Percentiles rank a stretch among this genome's conserved stretches.
These are phyloP conservation scores for Teleogryllus oceanicus DNA, from an alignment of 2,888 invertebrate species.

Conservation along the genomic window DNA sequence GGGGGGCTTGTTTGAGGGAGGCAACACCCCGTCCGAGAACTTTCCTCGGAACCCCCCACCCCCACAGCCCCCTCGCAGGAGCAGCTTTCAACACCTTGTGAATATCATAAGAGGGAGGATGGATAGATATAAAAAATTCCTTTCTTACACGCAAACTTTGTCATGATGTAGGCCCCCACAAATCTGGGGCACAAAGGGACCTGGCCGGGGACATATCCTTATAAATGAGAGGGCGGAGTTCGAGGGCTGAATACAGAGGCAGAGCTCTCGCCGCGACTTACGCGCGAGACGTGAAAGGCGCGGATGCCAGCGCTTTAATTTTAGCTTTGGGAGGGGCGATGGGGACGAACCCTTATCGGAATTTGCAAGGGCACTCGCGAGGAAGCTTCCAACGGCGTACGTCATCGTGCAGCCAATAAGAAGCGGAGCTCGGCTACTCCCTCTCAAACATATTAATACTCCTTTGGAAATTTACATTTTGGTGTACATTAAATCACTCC, in stretches of 20 bases:
- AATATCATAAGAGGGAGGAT: background rate
- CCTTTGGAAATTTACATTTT: too few relatives aligned
- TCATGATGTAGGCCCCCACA: slow-evolving; percentile 18
- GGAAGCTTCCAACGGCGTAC: too few relatives aligned
- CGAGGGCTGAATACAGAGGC: background rate
- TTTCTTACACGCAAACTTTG: background rate
- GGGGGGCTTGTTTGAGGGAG: background rate
- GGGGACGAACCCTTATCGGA: background rate
- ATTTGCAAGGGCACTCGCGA: background rate
- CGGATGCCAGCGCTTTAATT: slow-evolving; percentile 1
- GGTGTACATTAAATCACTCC: too few relatives aligned
- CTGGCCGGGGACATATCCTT: slow-evolving; percentile 7
- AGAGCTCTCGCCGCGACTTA: background rate
- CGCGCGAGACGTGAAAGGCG: background rate
- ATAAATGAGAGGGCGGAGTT: slow-evolving; percentile 18
- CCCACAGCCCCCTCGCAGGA: background rate
- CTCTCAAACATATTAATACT: too few relatives aligned
- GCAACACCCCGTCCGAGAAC: background rate
- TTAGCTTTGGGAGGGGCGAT: background rate
- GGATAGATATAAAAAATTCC: slow-evolving; percentile 1
- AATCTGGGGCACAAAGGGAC: slow-evolving; percentile 4
- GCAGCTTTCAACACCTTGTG: background rate
- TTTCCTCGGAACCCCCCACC: background rate
- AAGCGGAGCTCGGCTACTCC: too few relatives aligned
- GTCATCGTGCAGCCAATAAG: too few relatives aligned